Base-by-base conservation (phyloP, 1,140 invertebrate species). In the Scaptodrosophila lebanonensis region DNA sequence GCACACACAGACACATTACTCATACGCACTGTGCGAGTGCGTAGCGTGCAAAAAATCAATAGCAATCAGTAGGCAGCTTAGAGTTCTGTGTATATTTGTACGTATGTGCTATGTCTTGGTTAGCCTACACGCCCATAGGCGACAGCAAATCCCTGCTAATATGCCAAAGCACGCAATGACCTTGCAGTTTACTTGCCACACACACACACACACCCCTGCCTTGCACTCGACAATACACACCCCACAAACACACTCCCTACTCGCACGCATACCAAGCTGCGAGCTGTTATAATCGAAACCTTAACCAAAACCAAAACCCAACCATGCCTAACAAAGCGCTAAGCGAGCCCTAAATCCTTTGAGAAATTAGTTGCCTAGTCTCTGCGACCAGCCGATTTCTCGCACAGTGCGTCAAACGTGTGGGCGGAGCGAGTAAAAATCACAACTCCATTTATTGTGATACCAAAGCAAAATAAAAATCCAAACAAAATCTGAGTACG, bases 281-380 rank as follows among this genome's bases (percentile, higher is more conserved):
- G 17, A n/a, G n/a, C 8, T 25, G n/a, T 18, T 38, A 42, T 60
- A 45, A 53, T 52, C 49, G 35, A 45, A 44, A 25, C 38, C 52
- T 13, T 17, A 3, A 27, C 15, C 30, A 62, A 62, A 44, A 38
- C 39, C 27, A 57, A 44, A 51, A 62, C 48, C 36, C 45, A 43
- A 62, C 56, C 59, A 44, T 36, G 38, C 59, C 25, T 30, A 54
- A 70, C 44, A 66, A 66, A 61, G 56, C 35, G 66, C 43, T 53
- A 57, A 72, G 73, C 53, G 48, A 52, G 35, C 39, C 33, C 36
- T 13, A 70, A 79, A 79, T 79, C 75, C 75, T 75, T 79, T 82
- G 69, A 82, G 69, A 79, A 79, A 79, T 75, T 75, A 68, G 50
- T 39, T 43, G 38, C n/a, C 40, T 36, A 25, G 35, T 27, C 18